phyloP scores from a whole-genome alignment of 2,113 vertebrate species.

The Channa argus region DNA sequence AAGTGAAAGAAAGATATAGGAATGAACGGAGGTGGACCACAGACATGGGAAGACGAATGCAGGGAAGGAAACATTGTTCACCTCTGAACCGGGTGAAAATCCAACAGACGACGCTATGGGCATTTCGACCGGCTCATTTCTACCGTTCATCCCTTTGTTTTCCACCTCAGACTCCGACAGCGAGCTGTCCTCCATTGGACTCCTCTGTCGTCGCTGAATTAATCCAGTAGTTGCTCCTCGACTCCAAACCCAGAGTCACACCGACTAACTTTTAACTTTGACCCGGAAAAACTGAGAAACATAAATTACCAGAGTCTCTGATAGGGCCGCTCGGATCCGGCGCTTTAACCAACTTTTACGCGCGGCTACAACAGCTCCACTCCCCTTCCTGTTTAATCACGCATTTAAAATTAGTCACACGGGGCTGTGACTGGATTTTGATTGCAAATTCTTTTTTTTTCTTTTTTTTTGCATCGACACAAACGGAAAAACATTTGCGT shows the following conservation, averaged over 20 bases:
- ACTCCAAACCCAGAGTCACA: conserved; percentile 51
- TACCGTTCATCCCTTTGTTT: conserved; percentile 79
- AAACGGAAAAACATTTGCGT: background rate
- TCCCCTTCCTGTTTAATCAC: conserved; percentile 43
- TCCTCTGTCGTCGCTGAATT: conserved; percentile 52
- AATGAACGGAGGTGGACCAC: conserved; percentile 78
- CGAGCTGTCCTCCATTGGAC: conserved; percentile 73
- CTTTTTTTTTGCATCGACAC: background rate
- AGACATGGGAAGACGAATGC: conserved; percentile 82
- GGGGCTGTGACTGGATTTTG: conserved; percentile 11
- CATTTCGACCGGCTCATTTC: conserved; percentile 75
- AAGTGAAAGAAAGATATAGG: conserved; percentile 91
- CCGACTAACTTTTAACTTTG: conserved; percentile 55
- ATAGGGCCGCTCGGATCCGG: conserved; percentile 55
- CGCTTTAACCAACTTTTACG: conserved; percentile 62
- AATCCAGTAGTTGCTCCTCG: conserved; percentile 59
- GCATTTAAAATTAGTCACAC: conserved; percentile 42
- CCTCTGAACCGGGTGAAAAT: conserved; percentile 83
- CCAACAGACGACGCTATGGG: conserved; percentile 75
- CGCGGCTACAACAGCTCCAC: conserved; percentile 47
- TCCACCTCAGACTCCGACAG: conserved; percentile 76
- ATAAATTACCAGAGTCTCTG: conserved; percentile 53
- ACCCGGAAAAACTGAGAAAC: conserved; percentile 39
- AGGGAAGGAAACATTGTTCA: conserved; percentile 81
- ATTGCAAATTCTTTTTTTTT: background rate